Evolutionary conservation across 1,140 invertebrate species (phyloP).

Genomic region (Drosophila ficusphila): DNA sequence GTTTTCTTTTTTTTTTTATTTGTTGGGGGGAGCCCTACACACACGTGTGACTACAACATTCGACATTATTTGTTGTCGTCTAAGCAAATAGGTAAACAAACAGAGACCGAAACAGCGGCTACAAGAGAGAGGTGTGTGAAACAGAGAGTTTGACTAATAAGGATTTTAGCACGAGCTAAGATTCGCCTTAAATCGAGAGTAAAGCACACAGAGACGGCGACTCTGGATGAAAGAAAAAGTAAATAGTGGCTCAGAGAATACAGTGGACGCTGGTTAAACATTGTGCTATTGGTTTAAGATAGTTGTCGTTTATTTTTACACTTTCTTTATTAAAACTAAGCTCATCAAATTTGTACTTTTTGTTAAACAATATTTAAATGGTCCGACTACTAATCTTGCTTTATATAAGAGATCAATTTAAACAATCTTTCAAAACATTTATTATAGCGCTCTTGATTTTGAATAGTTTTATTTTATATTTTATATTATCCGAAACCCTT

Average conservation of each 20-base stretch:
- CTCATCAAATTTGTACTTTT: no score
- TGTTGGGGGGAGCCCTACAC: slow-evolving; percentile 13
- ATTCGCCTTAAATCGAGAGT: slow-evolving; percentile 54
- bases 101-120: slow-evolving; percentile 10
- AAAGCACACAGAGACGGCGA: slow-evolving; percentile 25
- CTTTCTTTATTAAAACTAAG: background rate
- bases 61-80: slow-evolving; percentile 71
- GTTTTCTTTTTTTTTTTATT: background rate
- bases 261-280: background rate
- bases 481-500: no score
- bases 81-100: slow-evolving; percentile 74
- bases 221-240: slow-evolving; percentile 8
- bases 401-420: no score
- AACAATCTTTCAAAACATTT: no score
- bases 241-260: background rate
- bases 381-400: no score
- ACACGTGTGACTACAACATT: slow-evolving; percentile 65
- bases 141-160: slow-evolving; percentile 38
- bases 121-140: slow-evolving; percentile 4
- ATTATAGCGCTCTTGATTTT: no score
- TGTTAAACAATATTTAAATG: no score
- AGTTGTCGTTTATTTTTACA: no score
- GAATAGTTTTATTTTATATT: no score
- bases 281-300: background rate
- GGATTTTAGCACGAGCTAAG: slow-evolving; percentile 40